Evolutionary conservation across 37 sponge, comb jelly and placozoan genomes (phyloP).

Genomic region (Haliclona indistincta): DNA sequence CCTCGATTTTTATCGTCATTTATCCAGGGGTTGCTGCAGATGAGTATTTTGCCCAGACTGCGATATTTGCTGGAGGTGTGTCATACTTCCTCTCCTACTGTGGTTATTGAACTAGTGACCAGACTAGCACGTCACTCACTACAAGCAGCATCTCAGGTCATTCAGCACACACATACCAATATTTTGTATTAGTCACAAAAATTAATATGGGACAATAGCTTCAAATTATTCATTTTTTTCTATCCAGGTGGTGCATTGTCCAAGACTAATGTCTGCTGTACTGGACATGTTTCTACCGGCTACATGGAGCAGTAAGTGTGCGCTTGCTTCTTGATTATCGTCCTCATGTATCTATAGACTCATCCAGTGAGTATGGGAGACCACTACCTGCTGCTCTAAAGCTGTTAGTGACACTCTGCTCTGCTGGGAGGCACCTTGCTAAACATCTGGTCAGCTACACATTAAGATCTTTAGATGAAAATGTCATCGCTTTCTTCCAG

Average conservation of each 20-base stretch:
- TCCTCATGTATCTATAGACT: neutral
- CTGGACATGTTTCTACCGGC: conserved; percentile 57
- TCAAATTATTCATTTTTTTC: neutral
- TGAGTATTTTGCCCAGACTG: conserved; percentile 63
- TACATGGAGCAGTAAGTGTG: conserved; percentile 15
- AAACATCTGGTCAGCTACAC: conserved; percentile 45
- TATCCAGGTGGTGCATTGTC: conserved; percentile 62
- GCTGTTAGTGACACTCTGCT: conserved; percentile 50
- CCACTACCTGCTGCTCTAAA: conserved; percentile 58
- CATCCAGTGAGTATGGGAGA: neutral
- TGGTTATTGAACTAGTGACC: conserved; percentile 66
- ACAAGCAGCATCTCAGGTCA: conserved; percentile 73
- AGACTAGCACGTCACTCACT: conserved; percentile 71
- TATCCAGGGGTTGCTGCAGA: conserved; percentile 65
- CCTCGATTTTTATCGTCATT: no score
- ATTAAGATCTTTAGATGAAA: neutral
- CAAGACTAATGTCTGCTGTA: conserved; percentile 58
- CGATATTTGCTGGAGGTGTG: conserved; percentile 80
- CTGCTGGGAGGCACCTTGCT: conserved; percentile 67
- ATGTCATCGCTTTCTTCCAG: conserved; percentile 12
- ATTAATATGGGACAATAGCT: neutral
- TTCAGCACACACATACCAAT: no score
- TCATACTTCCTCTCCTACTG: conserved; percentile 12
- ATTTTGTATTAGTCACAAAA: neutral
- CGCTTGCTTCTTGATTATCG: neutral